Conservation (phyloP, 1,140 invertebrate species). For the Lepidurus arcticus region DNA sequence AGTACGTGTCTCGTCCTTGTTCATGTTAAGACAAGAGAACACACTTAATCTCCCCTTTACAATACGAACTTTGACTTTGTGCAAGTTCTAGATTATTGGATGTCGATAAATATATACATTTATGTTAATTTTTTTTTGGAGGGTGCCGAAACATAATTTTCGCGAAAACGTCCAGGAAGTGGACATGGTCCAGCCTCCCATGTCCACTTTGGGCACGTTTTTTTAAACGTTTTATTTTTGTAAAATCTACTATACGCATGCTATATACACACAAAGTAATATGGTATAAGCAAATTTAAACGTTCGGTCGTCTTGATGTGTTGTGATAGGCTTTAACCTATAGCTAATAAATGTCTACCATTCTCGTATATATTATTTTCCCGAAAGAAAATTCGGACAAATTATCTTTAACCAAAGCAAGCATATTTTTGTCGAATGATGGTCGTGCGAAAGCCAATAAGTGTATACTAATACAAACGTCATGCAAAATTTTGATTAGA, state of each 20-base stretch:
- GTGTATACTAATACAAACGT: neutral
- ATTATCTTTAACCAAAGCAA: constrained; percentile 5
- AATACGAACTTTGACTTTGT: neutral
- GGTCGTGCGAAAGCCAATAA: constrained; percentile 6
- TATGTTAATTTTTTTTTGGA: constrained; percentile 26
- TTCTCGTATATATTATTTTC: neutral
- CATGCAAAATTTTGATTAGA: neutral
- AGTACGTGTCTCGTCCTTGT: neutral
- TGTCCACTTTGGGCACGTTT: constrained; percentile 3
- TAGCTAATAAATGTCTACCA: neutral
- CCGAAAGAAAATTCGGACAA: neutral
- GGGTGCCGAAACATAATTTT: constrained; percentile 35
- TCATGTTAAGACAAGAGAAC: neutral
- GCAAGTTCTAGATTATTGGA: neutral
- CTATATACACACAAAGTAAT: neutral
- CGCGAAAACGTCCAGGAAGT: constrained; percentile 30
- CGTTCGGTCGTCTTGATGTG: neutral
- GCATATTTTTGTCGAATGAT: constrained; percentile 22
- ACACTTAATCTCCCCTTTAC: neutral
- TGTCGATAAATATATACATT: neutral
- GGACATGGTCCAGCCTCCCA: constrained; percentile 8
- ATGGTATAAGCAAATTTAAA: neutral
- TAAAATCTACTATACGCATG: constrained; percentile 16
- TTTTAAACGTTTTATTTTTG: constrained; percentile 20
- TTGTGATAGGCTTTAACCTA: constrained; percentile 22